These are phyloP conservation scores for Fopius arisanus DNA, from an alignment of 1,140 invertebrate genomes.

Conservation along the genomic window DNA sequence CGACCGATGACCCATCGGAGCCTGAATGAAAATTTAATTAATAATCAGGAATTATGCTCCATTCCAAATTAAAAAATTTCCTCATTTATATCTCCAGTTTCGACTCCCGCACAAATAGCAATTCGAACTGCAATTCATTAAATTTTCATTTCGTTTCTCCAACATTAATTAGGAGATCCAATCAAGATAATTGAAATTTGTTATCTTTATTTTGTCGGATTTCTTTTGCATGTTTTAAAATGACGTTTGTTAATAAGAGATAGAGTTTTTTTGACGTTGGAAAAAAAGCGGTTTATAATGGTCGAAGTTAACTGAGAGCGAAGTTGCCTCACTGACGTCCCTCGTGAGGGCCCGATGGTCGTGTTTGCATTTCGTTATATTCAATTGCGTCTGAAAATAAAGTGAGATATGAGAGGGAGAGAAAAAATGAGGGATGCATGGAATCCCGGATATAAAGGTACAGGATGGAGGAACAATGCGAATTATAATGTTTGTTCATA, in stretches of 20 bases:
- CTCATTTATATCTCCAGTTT: too few species aligned
- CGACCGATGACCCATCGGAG: too few species aligned
- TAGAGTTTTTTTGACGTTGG: background rate
- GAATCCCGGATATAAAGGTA: background rate
- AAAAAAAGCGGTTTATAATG: conserved; percentile 10
- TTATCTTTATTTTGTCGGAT: background rate
- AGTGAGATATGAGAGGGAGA: conserved; percentile 34
- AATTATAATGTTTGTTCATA: conserved; percentile 63
- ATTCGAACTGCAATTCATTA: background rate
- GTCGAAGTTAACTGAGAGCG: conserved; percentile 16
- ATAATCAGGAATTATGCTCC: too few species aligned
- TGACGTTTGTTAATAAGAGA: conserved; percentile 8
- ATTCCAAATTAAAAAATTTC: too few species aligned
- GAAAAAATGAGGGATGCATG: conserved; percentile 4
- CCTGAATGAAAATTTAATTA: too few species aligned
- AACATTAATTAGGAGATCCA: background rate
- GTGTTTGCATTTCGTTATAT: conserved; percentile 65
- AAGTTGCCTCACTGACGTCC: conserved; percentile 37
- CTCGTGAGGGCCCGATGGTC: conserved; percentile 49
- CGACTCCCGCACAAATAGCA: background rate
- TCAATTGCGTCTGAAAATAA: conserved; percentile 59
- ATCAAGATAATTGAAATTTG: background rate
- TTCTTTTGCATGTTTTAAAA: background rate
- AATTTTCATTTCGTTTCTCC: background rate
- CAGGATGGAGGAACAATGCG: conserved; percentile 55